Conservation (phyloP, 1,140 invertebrate genomes). For the Psix sp. region DNA sequence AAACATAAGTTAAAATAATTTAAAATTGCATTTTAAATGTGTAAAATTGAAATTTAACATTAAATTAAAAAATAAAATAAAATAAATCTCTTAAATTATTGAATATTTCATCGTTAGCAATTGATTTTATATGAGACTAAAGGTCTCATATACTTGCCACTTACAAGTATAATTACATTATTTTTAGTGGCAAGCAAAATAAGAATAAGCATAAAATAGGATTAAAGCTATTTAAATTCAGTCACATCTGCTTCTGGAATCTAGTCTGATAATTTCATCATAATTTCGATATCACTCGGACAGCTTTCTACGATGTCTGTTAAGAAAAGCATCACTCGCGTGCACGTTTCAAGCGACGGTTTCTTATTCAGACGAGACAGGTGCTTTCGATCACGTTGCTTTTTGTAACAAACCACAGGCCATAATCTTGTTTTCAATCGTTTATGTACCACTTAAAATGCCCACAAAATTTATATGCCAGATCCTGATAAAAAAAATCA, state of each 20-base stretch:
- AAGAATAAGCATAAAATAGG: too few relatives aligned
- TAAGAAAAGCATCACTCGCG: constrained; percentile 51
- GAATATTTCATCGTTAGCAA: too few relatives aligned
- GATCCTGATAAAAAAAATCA: constrained; percentile 9
- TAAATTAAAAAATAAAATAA: too few relatives aligned
- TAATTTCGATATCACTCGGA: constrained; percentile 52
- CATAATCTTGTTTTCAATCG: constrained; percentile 61
- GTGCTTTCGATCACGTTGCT: constrained; percentile 54
- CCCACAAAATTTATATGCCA: constrained; percentile 32
- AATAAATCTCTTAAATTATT: too few relatives aligned
- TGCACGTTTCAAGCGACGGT: constrained; percentile 33
- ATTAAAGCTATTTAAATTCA: too few relatives aligned
- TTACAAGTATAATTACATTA: too few relatives aligned
- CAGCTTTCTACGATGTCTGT: constrained; percentile 46
- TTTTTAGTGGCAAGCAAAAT: too few relatives aligned
- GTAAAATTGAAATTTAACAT: too few relatives aligned
- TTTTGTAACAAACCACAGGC: constrained; percentile 48
- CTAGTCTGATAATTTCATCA: constrained; percentile 30
- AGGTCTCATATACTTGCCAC: too few relatives aligned
- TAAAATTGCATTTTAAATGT: too few relatives aligned
- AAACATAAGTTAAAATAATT: too few relatives aligned
- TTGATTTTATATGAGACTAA: too few relatives aligned
- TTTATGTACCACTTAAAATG: constrained; percentile 43
- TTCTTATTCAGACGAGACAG: constrained; percentile 45
- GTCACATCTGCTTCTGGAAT: constrained; percentile 38